Evolutionary conservation across 2,797 vertebrate species (phyloP).

Genomic region (Tragelaphus oryx): DNA sequence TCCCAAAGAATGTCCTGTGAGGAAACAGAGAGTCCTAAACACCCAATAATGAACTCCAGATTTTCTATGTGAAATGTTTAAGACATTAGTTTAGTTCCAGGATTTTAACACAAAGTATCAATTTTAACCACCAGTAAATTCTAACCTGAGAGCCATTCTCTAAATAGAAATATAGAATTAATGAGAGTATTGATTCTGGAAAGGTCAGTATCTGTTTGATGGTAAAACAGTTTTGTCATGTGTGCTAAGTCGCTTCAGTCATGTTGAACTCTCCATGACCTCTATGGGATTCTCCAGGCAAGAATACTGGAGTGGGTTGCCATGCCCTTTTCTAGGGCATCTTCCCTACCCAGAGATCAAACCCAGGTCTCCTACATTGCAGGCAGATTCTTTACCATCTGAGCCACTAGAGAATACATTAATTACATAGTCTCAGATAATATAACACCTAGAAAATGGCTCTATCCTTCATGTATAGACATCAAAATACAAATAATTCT

Average conservation of each 20-base stretch:
- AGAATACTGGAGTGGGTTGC: background rate
- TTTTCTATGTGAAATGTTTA: conserved; percentile 1
- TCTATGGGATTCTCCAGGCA: background rate
- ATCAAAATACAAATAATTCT: background rate
- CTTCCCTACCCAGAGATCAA: background rate
- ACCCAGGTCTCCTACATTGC: background rate
- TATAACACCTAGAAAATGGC: background rate
- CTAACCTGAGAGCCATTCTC: background rate
- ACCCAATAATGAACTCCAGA: conserved; percentile 30
- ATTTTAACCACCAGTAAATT: background rate
- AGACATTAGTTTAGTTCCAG: background rate
- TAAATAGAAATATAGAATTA: background rate
- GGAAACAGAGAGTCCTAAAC: background rate
- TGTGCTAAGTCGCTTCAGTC: background rate
- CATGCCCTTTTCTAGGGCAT: background rate
- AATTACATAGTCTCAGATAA: background rate
- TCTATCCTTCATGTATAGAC: background rate
- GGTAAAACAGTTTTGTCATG: background rate
- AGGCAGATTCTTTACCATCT: background rate
- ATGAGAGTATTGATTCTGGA: background rate
- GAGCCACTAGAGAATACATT: background rate
- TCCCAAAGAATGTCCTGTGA: background rate
- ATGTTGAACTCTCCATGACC: background rate
- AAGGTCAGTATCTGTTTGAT: background rate
- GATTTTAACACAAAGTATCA: background rate